phyloP scores from a whole-genome alignment of 2,113 vertebrate species.

The Castor canadensis region DNA sequence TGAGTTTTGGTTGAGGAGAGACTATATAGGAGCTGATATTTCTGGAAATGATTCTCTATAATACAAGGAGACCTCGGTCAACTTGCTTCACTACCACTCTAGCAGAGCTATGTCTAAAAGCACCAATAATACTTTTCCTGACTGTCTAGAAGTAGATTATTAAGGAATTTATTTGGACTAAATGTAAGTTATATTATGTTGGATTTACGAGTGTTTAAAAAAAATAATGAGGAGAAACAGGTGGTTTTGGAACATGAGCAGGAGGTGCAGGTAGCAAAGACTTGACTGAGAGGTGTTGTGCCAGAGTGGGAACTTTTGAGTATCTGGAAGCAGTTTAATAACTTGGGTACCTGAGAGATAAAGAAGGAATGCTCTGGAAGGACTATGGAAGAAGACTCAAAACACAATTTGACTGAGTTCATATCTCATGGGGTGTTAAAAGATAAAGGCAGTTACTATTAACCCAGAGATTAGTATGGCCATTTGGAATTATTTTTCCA shows the following conservation, averaged over 20 bases:
- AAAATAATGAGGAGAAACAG: not conserved
- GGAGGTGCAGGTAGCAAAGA: not conserved
- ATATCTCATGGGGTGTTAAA: not conserved
- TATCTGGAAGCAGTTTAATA: not conserved
- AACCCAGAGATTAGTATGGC: not conserved
- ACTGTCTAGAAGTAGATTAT: not conserved
- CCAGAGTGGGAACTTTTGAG: not conserved
- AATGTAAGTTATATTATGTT: not conserved
- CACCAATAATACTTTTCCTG: not conserved
- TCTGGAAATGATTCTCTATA: not conserved
- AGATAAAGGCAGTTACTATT: not conserved
- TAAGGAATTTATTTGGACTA: not conserved
- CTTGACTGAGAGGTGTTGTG: fast-evolving
- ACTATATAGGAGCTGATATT: not conserved
- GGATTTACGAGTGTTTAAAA: conserved; percentile 4
- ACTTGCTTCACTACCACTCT: not conserved
- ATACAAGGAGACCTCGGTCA: not conserved
- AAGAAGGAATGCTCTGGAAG: not conserved
- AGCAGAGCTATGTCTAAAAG: not conserved
- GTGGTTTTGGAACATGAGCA: not conserved
- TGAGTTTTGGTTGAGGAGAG: not conserved
- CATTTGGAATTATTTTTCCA: not conserved
- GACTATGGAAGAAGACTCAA: not conserved
- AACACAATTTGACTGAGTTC: not conserved
- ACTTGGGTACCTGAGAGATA: not conserved